A percentile compares a stretch with the other conserved stretches of the same genome.
Conservation (phyloP, 2,888 invertebrate species). For the Erebia aethiops region DNA sequence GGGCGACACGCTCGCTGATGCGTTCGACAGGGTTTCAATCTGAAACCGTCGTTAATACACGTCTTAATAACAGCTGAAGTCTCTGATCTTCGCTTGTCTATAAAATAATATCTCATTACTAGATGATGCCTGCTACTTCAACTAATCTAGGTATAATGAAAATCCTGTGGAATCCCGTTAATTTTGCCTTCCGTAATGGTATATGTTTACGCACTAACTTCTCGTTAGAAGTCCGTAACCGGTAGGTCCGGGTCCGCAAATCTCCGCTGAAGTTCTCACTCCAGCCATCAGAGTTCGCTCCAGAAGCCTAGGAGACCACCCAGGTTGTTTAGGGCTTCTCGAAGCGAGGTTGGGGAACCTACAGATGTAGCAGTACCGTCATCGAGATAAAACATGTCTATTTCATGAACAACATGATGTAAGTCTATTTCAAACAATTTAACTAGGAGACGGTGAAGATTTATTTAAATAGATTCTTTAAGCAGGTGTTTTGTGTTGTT, state of each 20-base stretch:
- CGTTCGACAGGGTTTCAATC: slow-evolving; percentile 66
- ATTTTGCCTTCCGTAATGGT: no score
- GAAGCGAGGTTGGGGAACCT: no score
- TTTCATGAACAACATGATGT: no score
- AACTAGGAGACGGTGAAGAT: not conserved
- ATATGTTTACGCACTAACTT: no score
- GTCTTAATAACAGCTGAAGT: slow-evolving; percentile 16
- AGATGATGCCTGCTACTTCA: not conserved
- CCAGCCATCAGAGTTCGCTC: no score
- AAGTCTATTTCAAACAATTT: not conserved
- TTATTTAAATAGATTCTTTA: not conserved
- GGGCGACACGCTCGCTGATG: slow-evolving; percentile 51
- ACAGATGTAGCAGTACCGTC: not conserved
- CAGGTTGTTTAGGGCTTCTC: no score
- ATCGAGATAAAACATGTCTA: not conserved
- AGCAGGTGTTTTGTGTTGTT: slow-evolving; percentile 6
- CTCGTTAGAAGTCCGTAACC: no score
- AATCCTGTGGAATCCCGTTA: no score
- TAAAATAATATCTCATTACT: not conserved
- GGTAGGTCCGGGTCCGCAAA: no score
- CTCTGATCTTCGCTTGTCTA: not conserved
- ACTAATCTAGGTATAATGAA: not conserved
- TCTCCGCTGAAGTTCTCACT: no score
- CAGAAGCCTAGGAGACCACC: no score
- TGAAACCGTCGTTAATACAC: slow-evolving; percentile 63